Conservation (phyloP, 2,113 vertebrate species). For the Trogon melanurus region DNA sequence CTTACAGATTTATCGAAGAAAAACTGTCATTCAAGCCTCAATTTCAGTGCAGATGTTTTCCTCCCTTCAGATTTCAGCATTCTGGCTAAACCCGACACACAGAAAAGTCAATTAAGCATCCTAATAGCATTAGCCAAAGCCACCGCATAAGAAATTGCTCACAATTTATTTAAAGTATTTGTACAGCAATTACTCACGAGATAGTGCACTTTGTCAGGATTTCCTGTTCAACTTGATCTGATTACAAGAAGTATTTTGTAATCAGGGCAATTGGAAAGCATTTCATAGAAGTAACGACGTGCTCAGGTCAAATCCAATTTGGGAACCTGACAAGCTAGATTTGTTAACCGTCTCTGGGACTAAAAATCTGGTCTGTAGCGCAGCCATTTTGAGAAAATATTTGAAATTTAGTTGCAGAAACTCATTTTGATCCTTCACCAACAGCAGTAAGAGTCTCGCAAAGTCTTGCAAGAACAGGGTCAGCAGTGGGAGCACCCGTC, state of each 20-base stretch:
- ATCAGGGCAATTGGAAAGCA: slow-evolving; percentile 39
- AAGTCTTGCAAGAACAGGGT: background rate
- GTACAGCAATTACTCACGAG: background rate
- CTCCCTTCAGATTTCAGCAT: background rate
- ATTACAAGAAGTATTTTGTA: slow-evolving; percentile 46
- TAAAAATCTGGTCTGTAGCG: background rate
- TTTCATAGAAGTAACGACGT: slow-evolving; percentile 10
- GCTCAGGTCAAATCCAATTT: background rate
- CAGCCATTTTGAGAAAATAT: background rate
- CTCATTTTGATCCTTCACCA: background rate
- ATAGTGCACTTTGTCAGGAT: slow-evolving; percentile 29
- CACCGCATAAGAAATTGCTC: slow-evolving; percentile 12
- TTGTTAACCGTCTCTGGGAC: background rate
- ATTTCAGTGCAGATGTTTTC: background rate
- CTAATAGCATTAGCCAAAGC: slow-evolving; percentile 34
- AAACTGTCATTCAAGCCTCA: background rate
- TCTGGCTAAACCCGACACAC: background rate
- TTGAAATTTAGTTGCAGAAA: background rate
- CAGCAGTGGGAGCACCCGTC: background rate
- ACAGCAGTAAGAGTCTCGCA: background rate
- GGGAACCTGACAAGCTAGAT: background rate
- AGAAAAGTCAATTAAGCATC: slow-evolving; percentile 32
- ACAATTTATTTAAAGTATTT: slow-evolving; percentile 49
- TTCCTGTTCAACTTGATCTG: slow-evolving; percentile 56
- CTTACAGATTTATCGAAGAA: background rate